Evolutionary conservation across 2,888 invertebrate species (phyloP).

Genomic region (Aricia artaxerxes): DNA sequence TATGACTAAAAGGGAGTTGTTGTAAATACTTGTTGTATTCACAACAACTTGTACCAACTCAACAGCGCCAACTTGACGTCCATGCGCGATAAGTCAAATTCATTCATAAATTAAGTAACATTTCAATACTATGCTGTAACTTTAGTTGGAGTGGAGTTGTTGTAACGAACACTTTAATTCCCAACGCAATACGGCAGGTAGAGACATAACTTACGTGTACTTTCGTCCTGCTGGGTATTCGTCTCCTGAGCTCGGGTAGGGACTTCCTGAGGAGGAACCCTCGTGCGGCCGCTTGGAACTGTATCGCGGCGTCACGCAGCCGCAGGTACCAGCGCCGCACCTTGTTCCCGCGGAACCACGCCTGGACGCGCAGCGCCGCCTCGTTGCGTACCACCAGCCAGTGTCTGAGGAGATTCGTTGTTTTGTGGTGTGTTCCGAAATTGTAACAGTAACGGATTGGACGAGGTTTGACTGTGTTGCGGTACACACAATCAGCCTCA

Average conservation of each 20-base stretch:
- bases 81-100: background rate
- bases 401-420: slow-evolving; percentile 51
- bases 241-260: slow-evolving; percentile 67
- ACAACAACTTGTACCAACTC: too few relatives aligned
- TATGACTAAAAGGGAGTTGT: too few relatives aligned
- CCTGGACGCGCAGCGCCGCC: slow-evolving; percentile 86
- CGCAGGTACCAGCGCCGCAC: slow-evolving; percentile 84
- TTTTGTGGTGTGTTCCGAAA: too few relatives aligned
- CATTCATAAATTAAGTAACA: background rate
- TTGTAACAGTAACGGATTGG: too few relatives aligned
- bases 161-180: background rate
- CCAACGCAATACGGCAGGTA: background rate
- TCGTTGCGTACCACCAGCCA: slow-evolving; percentile 77
- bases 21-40: too few relatives aligned
- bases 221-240: slow-evolving; percentile 42
- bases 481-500: too few relatives aligned
- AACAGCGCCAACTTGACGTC: too few relatives aligned
- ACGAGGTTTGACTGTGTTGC: too few relatives aligned
- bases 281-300: slow-evolving; percentile 87
- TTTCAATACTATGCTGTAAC: background rate
- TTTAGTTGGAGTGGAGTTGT: background rate
- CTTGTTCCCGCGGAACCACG: slow-evolving; percentile 87
- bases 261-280: slow-evolving; percentile 83
- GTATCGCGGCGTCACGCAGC: slow-evolving; percentile 79
- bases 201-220: slow-evolving; percentile 35